Base-by-base conservation (phyloP, 2,113 vertebrate genomes). In the Paratilapia polleni region DNA sequence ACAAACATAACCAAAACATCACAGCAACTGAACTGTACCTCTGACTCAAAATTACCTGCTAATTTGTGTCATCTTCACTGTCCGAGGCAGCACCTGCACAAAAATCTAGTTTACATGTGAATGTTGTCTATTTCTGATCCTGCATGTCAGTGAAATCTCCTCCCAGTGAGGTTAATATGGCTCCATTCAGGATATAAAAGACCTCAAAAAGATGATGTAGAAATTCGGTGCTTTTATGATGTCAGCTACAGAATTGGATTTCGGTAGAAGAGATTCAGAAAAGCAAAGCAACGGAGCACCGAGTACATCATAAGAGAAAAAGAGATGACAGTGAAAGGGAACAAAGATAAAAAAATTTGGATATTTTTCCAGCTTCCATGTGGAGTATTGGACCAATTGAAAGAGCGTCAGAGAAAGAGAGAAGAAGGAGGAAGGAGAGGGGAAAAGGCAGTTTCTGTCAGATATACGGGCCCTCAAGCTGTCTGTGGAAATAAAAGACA, bases 401-500 rank as follows among this genome's bases (percentile, higher is more conserved):
- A 68, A 81, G 54, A 73, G 15, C 10, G 1, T 4, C 17, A 60
- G 49, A 52, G 58, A 82, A 60, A 59, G 57, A 58, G 56, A 59
- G 81, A 6, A 57, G 73, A 8, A 57, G 54, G 74, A 2, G 10
- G 38, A 43, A 3, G 1, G 43, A 28, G 52, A 41, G 2, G 17
- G 41, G 8, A 9, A 0, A 20, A 8, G 41, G 64, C 41, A 14
- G 24, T n/a, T 57, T 49, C 28, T 68, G 36, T 66, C 24, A 2
- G 34, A 57, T 6, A 22, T 43, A 7, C 20, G 59, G n/a, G 60
- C 36, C 57, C 17, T 61, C 28, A 11, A 73, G 81, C 26, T 43
- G 47, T 80, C 36, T 59, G 75, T 59, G 43, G 59, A 47, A 61
- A 89, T 62, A 81, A 85, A 75, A 81, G 63, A 77, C 82, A 77